These are phyloP conservation scores for Amphiprion percula DNA, from an alignment of 2,113 vertebrate genomes.

Conservation along the genomic window DNA sequence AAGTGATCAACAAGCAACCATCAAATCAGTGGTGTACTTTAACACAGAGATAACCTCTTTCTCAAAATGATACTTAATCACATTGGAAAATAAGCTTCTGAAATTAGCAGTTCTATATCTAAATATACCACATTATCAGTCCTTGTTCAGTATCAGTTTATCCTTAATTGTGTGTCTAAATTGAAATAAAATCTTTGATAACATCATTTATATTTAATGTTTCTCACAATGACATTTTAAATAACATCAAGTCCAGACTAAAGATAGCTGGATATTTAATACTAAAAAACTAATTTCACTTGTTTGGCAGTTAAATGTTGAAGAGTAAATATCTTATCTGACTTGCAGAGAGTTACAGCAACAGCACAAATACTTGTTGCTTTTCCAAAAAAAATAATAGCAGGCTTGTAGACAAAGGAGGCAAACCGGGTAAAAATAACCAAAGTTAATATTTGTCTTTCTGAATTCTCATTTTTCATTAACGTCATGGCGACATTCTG, in stretches of 20 bases:
- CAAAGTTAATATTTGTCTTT: too few species aligned
- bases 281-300: too few species aligned
- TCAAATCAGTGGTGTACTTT: conserved; percentile 21
- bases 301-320: too few species aligned
- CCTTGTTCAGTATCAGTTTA: neutral
- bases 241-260: neutral
- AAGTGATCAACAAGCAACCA: conserved; percentile 1
- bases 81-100: neutral
- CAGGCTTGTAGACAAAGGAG: too few species aligned
- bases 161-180: neutral
- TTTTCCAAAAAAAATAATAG: too few species aligned
- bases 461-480: too few species aligned
- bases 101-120: neutral
- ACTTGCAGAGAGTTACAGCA: neutral
- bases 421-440: too few species aligned
- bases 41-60: conserved; percentile 17
- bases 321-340: neutral
- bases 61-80: neutral
- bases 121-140: neutral
- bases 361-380: too few species aligned
- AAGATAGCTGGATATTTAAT: neutral
- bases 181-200: neutral
- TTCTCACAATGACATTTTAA: neutral
- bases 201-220: neutral
- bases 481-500: neutral